Evolutionary conservation across 2,888 invertebrate species (phyloP).

Genomic region (Papilio elwesi): DNA sequence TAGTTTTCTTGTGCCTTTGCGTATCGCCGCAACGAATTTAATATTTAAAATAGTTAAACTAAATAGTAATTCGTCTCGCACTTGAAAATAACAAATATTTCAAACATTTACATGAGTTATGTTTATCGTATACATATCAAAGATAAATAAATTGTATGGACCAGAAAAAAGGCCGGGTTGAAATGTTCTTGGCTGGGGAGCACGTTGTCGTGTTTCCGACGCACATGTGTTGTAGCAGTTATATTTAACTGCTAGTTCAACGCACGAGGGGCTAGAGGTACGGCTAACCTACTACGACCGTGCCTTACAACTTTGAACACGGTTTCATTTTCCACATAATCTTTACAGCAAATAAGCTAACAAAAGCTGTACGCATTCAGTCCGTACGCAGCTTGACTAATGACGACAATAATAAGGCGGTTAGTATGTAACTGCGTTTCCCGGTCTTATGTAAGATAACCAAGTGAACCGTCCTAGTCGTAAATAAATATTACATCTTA

Average conservation of each 20-base stretch:
- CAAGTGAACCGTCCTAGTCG: constrained; percentile 54
- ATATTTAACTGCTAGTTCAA: constrained; percentile 82
- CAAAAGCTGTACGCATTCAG: constrained; percentile 41
- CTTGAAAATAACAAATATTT: background rate
- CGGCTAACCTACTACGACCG: constrained; percentile 72
- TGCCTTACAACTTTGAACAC: constrained; percentile 45
- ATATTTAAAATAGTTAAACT: background rate
- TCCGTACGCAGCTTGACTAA: constrained; percentile 36
- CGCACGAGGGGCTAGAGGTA: constrained; percentile 70
- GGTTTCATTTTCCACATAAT: constrained; percentile 43
- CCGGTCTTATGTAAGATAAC: constrained; percentile 54
- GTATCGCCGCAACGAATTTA: background rate
- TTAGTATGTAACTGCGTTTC: constrained; percentile 44
- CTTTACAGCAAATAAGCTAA: constrained; percentile 41
- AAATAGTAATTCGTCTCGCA: background rate
- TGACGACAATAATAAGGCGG: constrained; percentile 44
- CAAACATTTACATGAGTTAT: background rate
- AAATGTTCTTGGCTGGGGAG: constrained; percentile 67
- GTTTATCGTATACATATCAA: background rate
- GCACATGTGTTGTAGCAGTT: constrained; percentile 79
- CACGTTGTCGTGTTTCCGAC: constrained; percentile 59
- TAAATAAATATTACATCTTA: constrained; percentile 51
- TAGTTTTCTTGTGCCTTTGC: background rate
- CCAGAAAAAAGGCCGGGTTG: constrained; percentile 56
- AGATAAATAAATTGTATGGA: background rate